phyloP scores from a whole-genome alignment of 2,888 invertebrate species.

The Amiota mariae region DNA sequence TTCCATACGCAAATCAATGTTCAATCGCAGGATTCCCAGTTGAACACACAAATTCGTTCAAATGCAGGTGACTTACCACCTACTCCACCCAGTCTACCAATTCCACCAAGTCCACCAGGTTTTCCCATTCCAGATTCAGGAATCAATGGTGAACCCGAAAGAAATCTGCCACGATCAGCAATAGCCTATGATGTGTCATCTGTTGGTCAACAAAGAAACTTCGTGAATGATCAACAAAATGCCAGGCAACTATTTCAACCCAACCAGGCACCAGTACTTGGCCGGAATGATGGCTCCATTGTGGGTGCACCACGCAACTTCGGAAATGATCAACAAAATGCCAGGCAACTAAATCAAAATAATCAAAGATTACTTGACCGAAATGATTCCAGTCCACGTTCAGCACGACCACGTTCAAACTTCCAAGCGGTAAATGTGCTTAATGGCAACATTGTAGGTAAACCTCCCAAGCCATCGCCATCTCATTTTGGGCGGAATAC shows the following conservation, averaged over 20 bases:
- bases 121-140: slow-evolving; percentile 1
- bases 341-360: slow-evolving; percentile 27
- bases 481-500: slow-evolving; percentile 50
- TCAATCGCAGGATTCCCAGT: slow-evolving; percentile 60
- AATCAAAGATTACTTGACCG: slow-evolving; percentile 30
- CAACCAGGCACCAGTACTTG: slow-evolving; percentile 36
- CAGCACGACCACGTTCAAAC: slow-evolving; percentile 23
- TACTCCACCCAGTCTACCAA: not conserved
- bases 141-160: not conserved
- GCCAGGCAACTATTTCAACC: not conserved
- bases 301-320: slow-evolving; percentile 30
- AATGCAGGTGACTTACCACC: slow-evolving; percentile 21
- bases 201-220: not conserved
- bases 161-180: slow-evolving; percentile 28
- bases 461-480: slow-evolving; percentile 48
- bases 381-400: slow-evolving; percentile 46
- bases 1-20: slow-evolving; percentile 65
- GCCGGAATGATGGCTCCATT: slow-evolving; percentile 27
- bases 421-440: slow-evolving; percentile 59
- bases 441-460: slow-evolving; percentile 53
- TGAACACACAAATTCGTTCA: slow-evolving; percentile 48
- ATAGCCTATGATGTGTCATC: not conserved
- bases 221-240: not conserved
- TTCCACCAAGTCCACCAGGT: not conserved
- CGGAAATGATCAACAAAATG: slow-evolving; percentile 41